A percentile compares a stretch with the other conserved stretches of the same genome.
phyloP scores from a whole-genome alignment of 2,797 vertebrate species.

The Anas bahamensis region DNA sequence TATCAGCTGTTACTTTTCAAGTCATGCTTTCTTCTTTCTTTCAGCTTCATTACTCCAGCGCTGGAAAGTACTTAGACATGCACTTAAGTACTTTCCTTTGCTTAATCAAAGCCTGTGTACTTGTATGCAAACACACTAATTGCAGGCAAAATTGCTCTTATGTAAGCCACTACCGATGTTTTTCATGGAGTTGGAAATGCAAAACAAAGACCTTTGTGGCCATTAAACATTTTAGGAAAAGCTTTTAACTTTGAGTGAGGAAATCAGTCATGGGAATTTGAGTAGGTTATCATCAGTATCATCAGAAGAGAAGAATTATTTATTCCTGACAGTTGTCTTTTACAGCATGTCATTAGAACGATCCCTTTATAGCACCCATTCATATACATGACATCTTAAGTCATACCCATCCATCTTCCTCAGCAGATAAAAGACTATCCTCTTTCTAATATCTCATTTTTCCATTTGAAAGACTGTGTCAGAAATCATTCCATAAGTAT shows the following conservation, averaged over 20 bases:
- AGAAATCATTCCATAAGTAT: conserved; percentile 70
- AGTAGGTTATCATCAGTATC: conserved; percentile 51
- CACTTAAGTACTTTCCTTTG: not conserved
- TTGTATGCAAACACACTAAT: conserved; percentile 53
- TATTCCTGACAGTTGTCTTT: conserved; percentile 75
- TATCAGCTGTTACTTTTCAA: not conserved
- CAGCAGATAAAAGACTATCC: conserved; percentile 70
- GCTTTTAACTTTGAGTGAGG: conserved; percentile 8
- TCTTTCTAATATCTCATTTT: conserved; percentile 70
- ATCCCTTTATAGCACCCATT: conserved; percentile 74
- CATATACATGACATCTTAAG: conserved; percentile 73
- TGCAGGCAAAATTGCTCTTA: conserved; percentile 41
- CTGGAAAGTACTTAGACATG: not conserved
- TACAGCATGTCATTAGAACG: conserved; percentile 65
- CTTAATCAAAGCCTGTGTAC: conserved; percentile 51
- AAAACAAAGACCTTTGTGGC: not conserved
- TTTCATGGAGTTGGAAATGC: not conserved
- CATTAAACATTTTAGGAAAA: conserved; percentile 27
- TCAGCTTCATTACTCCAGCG: not conserved
- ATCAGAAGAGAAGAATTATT: conserved; percentile 70
- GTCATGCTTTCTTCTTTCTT: not conserved
- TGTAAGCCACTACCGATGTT: not conserved
- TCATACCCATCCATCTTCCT: conserved; percentile 74
- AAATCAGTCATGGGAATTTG: not conserved
- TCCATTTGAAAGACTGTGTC: conserved; percentile 66